These are phyloP conservation scores for Polyploca ridens DNA, from an alignment of 2,888 invertebrate genomes.

Conservation along the genomic window DNA sequence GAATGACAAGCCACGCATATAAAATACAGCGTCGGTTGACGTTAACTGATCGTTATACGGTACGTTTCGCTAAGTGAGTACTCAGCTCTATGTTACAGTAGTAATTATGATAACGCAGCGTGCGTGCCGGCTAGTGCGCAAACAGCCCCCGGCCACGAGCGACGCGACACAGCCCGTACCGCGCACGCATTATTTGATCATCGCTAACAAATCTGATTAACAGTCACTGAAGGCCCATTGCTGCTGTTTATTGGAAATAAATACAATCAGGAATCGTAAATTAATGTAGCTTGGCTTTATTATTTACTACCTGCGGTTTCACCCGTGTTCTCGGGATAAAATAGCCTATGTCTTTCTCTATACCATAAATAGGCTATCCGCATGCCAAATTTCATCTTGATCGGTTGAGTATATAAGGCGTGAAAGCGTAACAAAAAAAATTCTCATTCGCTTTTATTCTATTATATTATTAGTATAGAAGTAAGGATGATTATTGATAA, in stretches of 20 bases:
- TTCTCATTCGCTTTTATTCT: no score
- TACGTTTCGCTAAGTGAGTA: conserved; percentile 16
- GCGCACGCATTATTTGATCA: conserved; percentile 41
- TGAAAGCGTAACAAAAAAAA: no score
- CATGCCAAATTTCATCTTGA: no score
- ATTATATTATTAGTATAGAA: no score
- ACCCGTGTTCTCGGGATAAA: no score
- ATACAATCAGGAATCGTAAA: background rate
- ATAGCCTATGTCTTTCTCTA: no score
- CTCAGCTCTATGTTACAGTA: conserved; percentile 15
- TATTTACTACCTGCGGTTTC: no score
- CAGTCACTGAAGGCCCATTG: background rate
- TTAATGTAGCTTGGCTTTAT: background rate
- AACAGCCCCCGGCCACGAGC: conserved; percentile 25
- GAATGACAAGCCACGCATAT: background rate
- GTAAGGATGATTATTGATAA: background rate
- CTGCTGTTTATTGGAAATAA: background rate
- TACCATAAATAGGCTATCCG: no score
- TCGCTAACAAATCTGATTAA: conserved; percentile 43
- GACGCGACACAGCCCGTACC: conserved; percentile 23
- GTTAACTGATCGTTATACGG: conserved; percentile 12
- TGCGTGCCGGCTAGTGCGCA: conserved; percentile 21
- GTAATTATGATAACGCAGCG: conserved; percentile 38
- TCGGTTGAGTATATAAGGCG: no score
- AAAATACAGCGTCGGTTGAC: conserved; percentile 4